Conservation (phyloP, 2,797 vertebrate genomes). For the Micropoecilia bifurca region DNA sequence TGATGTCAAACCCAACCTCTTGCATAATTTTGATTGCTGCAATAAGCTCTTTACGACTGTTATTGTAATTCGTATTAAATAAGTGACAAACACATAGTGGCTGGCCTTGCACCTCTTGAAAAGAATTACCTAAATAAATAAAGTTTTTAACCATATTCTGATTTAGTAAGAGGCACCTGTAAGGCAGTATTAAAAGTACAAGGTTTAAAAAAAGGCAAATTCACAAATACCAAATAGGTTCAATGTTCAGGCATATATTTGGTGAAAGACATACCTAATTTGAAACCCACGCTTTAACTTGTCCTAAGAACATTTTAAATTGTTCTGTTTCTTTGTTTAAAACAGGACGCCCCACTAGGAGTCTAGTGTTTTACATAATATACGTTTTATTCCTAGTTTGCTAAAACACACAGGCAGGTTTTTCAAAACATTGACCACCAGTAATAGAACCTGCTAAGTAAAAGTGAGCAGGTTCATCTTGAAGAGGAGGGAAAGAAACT, state of each 20-base stretch:
- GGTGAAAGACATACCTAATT: background rate
- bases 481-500: background rate
- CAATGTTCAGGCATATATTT: background rate
- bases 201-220: background rate
- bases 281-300: background rate
- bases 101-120: background rate
- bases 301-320: background rate
- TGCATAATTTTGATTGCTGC: background rate
- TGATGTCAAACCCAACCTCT: background rate
- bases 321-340: background rate
- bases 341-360: background rate
- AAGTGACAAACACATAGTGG: background rate
- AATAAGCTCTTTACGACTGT: background rate
- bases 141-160: background rate
- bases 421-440: background rate
- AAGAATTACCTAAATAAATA: background rate
- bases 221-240: background rate
- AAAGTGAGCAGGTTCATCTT: too few species aligned
- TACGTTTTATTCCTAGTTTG: background rate
- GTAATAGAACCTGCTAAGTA: background rate
- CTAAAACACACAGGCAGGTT: background rate
- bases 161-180: background rate
- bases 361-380: background rate
- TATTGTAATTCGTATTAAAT: background rate
- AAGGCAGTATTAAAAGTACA: background rate